Percentiles rank a stretch among this genome's conserved stretches.
phyloP scores from a whole-genome alignment of 2,797 vertebrate genomes.

The Sparus aurata region DNA sequence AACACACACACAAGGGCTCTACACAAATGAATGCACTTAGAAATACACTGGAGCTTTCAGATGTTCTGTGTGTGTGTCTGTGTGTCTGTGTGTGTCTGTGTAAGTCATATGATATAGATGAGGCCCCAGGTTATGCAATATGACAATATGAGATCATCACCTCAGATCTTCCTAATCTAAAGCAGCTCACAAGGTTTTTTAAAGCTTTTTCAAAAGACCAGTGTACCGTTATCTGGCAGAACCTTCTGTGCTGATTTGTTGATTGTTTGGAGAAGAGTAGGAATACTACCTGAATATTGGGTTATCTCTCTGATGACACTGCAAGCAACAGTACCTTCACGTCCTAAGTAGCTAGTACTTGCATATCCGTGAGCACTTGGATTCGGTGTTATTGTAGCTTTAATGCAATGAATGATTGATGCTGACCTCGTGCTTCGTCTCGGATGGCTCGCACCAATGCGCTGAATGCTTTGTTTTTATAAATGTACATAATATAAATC shows the following conservation, averaged over 20 bases:
- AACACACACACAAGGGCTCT: conserved; percentile 18
- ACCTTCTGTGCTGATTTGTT: background rate
- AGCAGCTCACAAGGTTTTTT: conserved; percentile 58
- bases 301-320: too few species aligned
- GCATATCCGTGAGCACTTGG: background rate
- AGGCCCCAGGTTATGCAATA: conserved; percentile 61
- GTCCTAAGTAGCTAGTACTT: background rate
- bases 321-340: too few species aligned
- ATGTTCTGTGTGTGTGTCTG: background rate
- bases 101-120: conserved; percentile 72
- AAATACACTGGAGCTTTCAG: conserved; percentile 47
- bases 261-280: background rate
- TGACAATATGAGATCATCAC: conserved; percentile 72
- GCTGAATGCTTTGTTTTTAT: background rate
- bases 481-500: background rate
- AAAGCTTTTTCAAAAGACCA: conserved; percentile 42
- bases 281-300: background rate
- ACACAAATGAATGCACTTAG: conserved; percentile 51
- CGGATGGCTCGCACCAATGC: background rate
- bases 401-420: conserved; percentile 48
- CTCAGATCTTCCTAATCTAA: conserved; percentile 50
- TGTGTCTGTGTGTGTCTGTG: conserved; percentile 13
- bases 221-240: background rate
- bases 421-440: background rate
- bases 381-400: conserved; percentile 18